These are phyloP conservation scores for Nesidiocoris tenuis DNA, from an alignment of 2,888 invertebrate genomes.

Conservation along the genomic window DNA sequence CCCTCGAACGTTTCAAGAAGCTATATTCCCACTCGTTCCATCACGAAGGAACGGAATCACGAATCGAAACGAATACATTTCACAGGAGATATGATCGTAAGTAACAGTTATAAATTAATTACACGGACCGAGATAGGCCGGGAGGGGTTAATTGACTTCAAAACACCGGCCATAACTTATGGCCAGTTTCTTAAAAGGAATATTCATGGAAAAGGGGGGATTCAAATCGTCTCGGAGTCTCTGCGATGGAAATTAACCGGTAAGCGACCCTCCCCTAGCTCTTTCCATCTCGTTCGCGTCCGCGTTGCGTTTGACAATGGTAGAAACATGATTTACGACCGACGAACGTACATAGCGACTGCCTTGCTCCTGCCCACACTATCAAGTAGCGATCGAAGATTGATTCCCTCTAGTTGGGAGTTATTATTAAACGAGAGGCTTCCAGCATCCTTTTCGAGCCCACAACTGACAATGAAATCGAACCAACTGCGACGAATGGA, in stretches of 20 bases:
- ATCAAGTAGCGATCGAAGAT: slow-evolving; percentile 29
- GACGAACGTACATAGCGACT: slow-evolving; percentile 15
- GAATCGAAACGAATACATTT: slow-evolving; percentile 31
- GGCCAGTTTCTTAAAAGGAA: slow-evolving; percentile 37
- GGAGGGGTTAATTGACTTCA: slow-evolving; percentile 37
- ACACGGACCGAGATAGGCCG: background rate
- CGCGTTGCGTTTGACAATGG: slow-evolving; percentile 15
- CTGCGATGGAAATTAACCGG: slow-evolving; percentile 37
- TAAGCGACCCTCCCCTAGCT: slow-evolving; percentile 1
- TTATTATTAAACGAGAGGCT: too few relatives aligned
- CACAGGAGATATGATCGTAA: slow-evolving; percentile 23
- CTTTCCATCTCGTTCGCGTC: slow-evolving; percentile 2
- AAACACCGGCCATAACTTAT: slow-evolving; percentile 41
- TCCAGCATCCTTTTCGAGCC: background rate
- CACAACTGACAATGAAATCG: background rate
- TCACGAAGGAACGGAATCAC: slow-evolving; percentile 10
- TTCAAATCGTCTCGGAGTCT: slow-evolving; percentile 32
- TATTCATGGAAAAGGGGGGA: slow-evolving; percentile 39
- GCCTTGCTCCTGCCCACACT: background rate
- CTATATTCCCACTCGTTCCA: background rate
- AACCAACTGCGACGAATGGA: slow-evolving; percentile 14
- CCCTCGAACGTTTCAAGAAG: background rate
- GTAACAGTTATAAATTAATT: slow-evolving; percentile 40
- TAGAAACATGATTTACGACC: slow-evolving; percentile 21
- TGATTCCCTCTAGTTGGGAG: slow-evolving; percentile 16